Base-by-base conservation (phyloP, 2,113 vertebrate species). In the Atractosteus spatula region DNA sequence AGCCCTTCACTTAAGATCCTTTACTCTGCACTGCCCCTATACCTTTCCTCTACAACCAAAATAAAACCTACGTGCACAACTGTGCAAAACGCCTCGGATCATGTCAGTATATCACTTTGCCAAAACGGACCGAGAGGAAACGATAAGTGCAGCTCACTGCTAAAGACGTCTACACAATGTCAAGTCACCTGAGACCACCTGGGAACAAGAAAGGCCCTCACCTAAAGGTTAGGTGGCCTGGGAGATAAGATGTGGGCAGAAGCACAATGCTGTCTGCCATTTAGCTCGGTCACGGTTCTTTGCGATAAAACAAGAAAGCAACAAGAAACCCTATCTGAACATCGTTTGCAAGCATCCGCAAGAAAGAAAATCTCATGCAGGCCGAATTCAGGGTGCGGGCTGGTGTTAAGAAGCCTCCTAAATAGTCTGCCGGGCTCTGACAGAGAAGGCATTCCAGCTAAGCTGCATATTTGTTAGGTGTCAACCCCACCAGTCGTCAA, bases 271-370 rank as follows among this genome's bases (percentile, higher is more conserved):
- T 0, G 82, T 88, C 85, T 87, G 82, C 78, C 84, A 87, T 87
- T 88, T 89, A 84, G 86, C 84, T 83, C 86, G 74, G 82, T 86
- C 86, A 89, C 78, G 77, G 83, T 81, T 73, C 63, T 78, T 79
- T 79, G 82, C 74, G 82, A 79, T 81, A 83, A 79, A 82, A 81
- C 71, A 55, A 85, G 76, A 72, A 76, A 69, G 81, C 77, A 82
- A 83, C 83, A 81, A 72, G 61, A 71, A 29, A 71, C 61, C 74
- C 88, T 85, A 90, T 90, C 82, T 76, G 64, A 8, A 62, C 4
- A 81, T 81, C 80, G 63, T 74, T 62, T 68, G 64, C 76, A 80
- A 82, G 66, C 63, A 13, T 62, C 74, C 75, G 71, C 69, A 45
- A 57, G 74, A 71, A 45, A 13, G 62, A 55, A 84, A 80, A 74